Base-by-base conservation (phyloP, 2,888 invertebrate species). In the Chamaedrilus cognettii region DNA sequence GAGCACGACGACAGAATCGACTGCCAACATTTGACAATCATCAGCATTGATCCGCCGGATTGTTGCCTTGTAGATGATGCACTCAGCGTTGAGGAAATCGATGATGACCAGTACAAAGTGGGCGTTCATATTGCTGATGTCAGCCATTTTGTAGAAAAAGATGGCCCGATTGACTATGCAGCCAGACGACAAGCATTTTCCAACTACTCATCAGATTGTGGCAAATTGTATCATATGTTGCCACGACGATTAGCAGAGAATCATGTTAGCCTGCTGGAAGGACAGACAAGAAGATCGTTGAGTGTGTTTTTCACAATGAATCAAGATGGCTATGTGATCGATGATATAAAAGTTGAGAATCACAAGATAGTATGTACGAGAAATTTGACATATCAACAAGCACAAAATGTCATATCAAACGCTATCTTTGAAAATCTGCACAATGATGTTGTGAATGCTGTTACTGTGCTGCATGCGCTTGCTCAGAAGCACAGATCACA, bases 121-220 rank as follows among this genome's bases (percentile, higher is more conserved):
- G 96, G 96, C 93, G 42, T 97, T n/a, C 96, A 97, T 81, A 96
- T 97, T 77, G 92, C 97, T 3, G 97, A 97, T 86, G 96, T 96
- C 0, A 87, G 92, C 0, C 90, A 89, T 81, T 96, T 90, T 84
- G 85, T 97, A 60, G 79, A 87, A 63, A 91, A 91, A 80, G 87
- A 87, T 65, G 90, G 90, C 5, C 94, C 78, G 83, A 51, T 80
- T 28, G 82, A 83, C 70, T 84, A 86, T 65, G 88, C 88, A 77
- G 94, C 96, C 0, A 86, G 89, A 32, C 84, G 88, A 56, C 89
- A 94, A 74, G 94, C 94, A 1, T 96, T 94, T 0, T 73, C 80
- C 1, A 69, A 76, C 26, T 74, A 74, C 64, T 75, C 77, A 4
- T 69, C 72, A 2, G 11, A 7, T 7, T 66, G 66, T 86, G 86